Evolutionary conservation across 2,888 invertebrate species (phyloP).

Genomic region (Drosophila neotestacea): DNA sequence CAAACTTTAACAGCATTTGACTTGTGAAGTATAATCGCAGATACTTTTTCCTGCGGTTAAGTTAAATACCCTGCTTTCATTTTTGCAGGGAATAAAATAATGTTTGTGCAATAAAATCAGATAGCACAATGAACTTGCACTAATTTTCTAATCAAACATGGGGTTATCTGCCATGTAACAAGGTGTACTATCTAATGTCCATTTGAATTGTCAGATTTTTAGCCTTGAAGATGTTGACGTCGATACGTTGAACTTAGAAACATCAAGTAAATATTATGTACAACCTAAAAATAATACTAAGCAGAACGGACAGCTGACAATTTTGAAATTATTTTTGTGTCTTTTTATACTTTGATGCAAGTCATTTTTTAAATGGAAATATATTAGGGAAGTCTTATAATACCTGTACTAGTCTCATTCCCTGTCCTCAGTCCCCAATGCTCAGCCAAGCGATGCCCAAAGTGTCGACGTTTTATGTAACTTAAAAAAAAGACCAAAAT

Average conservation of each 20-base stretch:
- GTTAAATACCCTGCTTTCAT: not conserved
- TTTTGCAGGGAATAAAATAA: constrained; percentile 31
- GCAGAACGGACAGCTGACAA: constrained; percentile 26
- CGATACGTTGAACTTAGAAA: constrained; percentile 13
- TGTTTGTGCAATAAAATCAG: constrained; percentile 41
- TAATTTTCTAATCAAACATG: constrained; percentile 8
- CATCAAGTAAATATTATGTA: constrained; percentile 31
- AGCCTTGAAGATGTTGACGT: constrained; percentile 51
- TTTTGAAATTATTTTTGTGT: not conserved
- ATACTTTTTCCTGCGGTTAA: not conserved
- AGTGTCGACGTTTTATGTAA: constrained; percentile 58
- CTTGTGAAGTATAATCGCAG: not conserved
- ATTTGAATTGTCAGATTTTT: constrained; percentile 2
- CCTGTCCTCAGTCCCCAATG: constrained; percentile 23
- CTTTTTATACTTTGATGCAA: constrained; percentile 24
- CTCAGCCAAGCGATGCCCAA: constrained; percentile 55
- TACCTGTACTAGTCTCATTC: constrained; percentile 15
- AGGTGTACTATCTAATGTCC: constrained; percentile 4
- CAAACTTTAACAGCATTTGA: too few species aligned
- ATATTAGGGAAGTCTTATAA: constrained; percentile 56
- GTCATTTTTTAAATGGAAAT: constrained; percentile 28
- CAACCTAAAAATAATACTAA: constrained; percentile 43
- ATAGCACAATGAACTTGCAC: constrained; percentile 48
- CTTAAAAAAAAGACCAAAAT: constrained; percentile 34
- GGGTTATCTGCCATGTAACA: constrained; percentile 12